A percentile compares a stretch with the other conserved stretches of the same genome.
These are phyloP conservation scores for Carollia perspicillata DNA, from an alignment of 2,113 vertebrate species.

Conservation along the genomic window DNA sequence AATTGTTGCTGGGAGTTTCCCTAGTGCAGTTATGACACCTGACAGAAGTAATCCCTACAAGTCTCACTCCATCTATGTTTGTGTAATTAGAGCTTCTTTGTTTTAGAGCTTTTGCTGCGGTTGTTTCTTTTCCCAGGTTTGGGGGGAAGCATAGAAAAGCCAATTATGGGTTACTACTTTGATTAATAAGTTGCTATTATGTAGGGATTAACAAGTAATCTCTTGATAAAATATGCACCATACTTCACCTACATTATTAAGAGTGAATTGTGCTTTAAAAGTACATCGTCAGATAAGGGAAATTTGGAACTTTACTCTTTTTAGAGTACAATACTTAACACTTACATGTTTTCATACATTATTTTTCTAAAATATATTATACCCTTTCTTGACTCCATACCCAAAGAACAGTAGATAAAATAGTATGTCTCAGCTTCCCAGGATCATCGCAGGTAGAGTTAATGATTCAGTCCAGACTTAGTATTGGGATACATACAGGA, in stretches of 20 bases:
- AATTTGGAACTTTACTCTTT: not conserved
- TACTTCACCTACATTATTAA: not conserved
- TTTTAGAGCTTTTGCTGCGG: not conserved
- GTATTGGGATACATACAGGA: not conserved
- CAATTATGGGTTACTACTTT: not conserved
- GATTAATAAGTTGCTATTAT: not conserved
- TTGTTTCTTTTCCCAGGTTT: not conserved
- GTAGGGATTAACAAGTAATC: not conserved
- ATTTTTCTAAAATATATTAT: not conserved
- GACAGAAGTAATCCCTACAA: fast-evolving
- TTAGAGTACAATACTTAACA: not conserved
- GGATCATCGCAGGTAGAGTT: not conserved
- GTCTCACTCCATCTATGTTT: fast-evolving
- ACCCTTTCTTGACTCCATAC: not conserved
- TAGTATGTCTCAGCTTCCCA: not conserved
- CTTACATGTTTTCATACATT: not conserved
- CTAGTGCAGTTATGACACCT: not conserved
- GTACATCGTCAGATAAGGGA: not conserved
- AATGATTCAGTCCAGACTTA: not conserved
- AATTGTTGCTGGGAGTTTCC: not conserved
- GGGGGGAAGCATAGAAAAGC: not conserved
- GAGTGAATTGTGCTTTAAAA: not conserved
- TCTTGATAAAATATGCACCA: not conserved
- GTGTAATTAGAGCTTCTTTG: not conserved
- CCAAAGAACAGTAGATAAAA: not conserved